A percentile compares a stretch with the other conserved stretches of the same genome.
phyloP scores from a whole-genome alignment of 2,113 vertebrate genomes.

The Dicaeum eximium region DNA sequence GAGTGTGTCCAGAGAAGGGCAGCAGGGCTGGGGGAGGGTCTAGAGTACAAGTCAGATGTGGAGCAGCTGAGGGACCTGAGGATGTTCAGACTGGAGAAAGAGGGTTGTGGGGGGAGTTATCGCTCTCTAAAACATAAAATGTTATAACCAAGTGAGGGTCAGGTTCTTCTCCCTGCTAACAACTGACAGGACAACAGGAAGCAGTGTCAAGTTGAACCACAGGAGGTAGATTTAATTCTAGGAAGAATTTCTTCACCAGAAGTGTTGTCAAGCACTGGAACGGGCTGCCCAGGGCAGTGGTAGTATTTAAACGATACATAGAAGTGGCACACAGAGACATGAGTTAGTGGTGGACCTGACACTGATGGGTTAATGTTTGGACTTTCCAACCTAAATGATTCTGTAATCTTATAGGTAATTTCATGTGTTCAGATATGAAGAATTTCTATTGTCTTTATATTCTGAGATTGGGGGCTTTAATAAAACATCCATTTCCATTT shows the following conservation, averaged over 20 bases:
- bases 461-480: not conserved
- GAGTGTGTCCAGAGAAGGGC: accelerated
- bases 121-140: not conserved
- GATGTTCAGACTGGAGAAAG: not conserved
- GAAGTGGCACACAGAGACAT: not conserved
- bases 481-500: not conserved
- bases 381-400: not conserved
- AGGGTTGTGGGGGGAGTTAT: accelerated
- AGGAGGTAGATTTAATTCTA: not conserved
- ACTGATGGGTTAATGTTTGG: not conserved
- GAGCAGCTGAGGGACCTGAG: not conserved
- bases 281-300: not conserved
- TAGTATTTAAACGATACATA: not conserved
- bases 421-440: not conserved
- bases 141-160: not conserved
- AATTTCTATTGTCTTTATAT: not conserved
- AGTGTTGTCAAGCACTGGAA: not conserved
- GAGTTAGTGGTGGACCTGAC: not conserved
- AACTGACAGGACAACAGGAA: not conserved
- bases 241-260: not conserved
- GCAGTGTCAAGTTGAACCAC: not conserved
- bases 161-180: not conserved
- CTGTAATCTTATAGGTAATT: not conserved
- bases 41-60: not conserved
- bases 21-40: accelerated